Conservation (phyloP, 1,140 invertebrate genomes). For the Andricus grossulariae region DNA sequence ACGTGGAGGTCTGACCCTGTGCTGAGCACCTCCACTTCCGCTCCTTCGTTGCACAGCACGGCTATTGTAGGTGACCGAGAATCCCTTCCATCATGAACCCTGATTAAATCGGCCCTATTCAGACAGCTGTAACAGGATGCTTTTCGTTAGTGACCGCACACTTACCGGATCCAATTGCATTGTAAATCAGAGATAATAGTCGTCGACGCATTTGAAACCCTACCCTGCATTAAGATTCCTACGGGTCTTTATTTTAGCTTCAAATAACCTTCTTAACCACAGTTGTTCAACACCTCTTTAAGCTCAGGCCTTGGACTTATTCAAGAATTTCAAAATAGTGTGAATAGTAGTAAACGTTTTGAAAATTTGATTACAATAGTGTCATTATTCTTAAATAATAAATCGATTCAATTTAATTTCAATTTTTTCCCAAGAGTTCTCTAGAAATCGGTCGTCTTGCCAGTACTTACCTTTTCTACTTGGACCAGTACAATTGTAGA, state of each 20-base stretch:
- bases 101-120: constrained; percentile 87
- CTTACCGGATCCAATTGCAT: constrained; percentile 44
- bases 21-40: constrained; percentile 86
- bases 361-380: too few species aligned
- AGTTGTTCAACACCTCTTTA: neutral
- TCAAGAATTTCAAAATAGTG: too few species aligned
- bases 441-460: too few species aligned
- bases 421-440: too few species aligned
- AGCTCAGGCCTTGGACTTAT: neutral
- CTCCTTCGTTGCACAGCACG: constrained; percentile 86
- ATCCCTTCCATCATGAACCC: constrained; percentile 85
- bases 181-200: constrained; percentile 27
- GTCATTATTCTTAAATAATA: too few species aligned
- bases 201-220: constrained; percentile 21
- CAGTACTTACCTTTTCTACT: too few species aligned
- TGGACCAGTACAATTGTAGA: too few species aligned
- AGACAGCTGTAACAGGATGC: constrained; percentile 82
- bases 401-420: too few species aligned
- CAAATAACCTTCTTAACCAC: neutral
- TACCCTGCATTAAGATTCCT: constrained; percentile 7
- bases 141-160: constrained; percentile 52
- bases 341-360: too few species aligned
- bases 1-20: constrained; percentile 87
- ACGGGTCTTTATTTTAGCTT: neutral
- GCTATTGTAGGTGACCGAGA: constrained; percentile 82